Evolutionary conservation across 2,113 vertebrate genomes (phyloP), one percentile per base, ranked within the genome.

Genomic region (Thamnophis sirtalis): DNA sequence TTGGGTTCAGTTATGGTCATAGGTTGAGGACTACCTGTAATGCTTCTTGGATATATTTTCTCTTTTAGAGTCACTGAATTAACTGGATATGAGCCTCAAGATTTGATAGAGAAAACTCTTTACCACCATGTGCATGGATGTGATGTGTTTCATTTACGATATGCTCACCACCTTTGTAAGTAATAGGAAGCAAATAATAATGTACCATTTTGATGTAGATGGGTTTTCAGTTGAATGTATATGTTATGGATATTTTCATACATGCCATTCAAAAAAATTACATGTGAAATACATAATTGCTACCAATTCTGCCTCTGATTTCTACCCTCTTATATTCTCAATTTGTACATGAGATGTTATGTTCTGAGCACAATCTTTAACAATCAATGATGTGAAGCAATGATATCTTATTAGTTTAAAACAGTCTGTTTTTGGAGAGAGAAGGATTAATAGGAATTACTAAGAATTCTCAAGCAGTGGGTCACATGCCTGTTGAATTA

Each of bases 41-140:
- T 68, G 84, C 91, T 96, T 93, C 96, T 26, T 49, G 48, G 51
- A 21, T 43, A 53, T 22, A 91, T 56, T 94, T 80, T 91, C 88
- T 93, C 92, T 96, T 92, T 48, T 96, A 99, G 99, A 96, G 99
- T 99, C 96, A 98, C 98, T 0, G 98, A 99, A 96, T 96, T 99
- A 95, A 99, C 99, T 0, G 99, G 99, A 55, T 98, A 98, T 0
- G 99, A 99, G 94, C 99, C 99, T 0, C 99, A 99, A 97, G 99
- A 99, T 93, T 96, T 99, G 94, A 99, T 99, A 33, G 99, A 99
- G 96, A 99, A 99, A 97, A 99, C 99, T 0, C 98, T 99, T 3
- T 99, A 99, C 95, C 99, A 99, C 89, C 99, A 99, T 0, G 98
- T 99, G 80, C 99, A 99, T 0, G 98, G 98, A 94, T 99, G 99